These are phyloP conservation scores for Drosophila atripex DNA, from an alignment of 2,888 invertebrate genomes.

Conservation along the genomic window DNA sequence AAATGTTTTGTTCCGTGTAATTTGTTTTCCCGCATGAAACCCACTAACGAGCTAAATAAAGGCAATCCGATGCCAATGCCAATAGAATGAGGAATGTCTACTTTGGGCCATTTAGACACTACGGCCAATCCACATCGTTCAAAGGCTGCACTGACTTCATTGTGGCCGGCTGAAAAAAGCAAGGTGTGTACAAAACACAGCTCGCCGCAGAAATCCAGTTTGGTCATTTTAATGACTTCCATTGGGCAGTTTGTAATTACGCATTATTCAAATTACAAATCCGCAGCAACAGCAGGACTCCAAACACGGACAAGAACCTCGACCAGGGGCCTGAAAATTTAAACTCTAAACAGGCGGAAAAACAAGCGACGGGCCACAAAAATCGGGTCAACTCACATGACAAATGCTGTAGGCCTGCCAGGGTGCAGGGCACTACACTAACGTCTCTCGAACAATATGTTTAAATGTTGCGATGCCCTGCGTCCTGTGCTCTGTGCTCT, in stretches of 20 bases:
- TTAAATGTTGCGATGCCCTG: constrained; percentile 49
- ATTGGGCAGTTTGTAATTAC: constrained; percentile 70
- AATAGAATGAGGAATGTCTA: constrained; percentile 11
- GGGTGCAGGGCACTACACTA: not conserved
- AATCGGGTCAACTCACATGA: constrained; percentile 76
- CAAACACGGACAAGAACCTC: constrained; percentile 23
- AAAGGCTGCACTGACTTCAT: constrained; percentile 9
- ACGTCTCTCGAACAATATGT: constrained; percentile 53
- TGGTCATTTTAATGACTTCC: constrained; percentile 68
- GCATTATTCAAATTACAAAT: constrained; percentile 77
- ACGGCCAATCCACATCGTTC: not conserved
- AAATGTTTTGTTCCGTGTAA: constrained; percentile 50
- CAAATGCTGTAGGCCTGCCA: constrained; percentile 60
- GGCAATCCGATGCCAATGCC: constrained; percentile 7
- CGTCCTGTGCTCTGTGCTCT: constrained; percentile 32
- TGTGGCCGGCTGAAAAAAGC: constrained; percentile 3
- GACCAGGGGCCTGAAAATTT: constrained; percentile 51
- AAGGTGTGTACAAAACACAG: constrained; percentile 41
- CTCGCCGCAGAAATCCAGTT: constrained; percentile 51
- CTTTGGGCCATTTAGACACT: not conserved
- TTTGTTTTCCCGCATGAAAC: constrained; percentile 7
- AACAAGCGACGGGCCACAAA: constrained; percentile 66
- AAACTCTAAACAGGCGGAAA: constrained; percentile 72
- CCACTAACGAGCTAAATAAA: constrained; percentile 63
- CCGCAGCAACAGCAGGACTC: constrained; percentile 31